phyloP scores from a whole-genome alignment of 1,140 invertebrate species.

The Meteorus sp. region DNA sequence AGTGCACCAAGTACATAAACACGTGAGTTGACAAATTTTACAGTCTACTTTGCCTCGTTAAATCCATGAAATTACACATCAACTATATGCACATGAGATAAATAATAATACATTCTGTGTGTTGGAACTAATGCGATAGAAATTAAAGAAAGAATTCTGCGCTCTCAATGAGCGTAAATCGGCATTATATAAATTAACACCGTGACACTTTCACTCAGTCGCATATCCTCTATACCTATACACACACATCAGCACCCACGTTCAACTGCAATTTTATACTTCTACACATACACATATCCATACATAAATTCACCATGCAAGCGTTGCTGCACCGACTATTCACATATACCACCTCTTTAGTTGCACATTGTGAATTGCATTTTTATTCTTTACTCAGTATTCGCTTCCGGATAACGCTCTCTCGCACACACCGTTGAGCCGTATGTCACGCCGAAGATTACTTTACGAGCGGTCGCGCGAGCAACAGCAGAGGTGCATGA shows the following conservation, averaged over 20 bases:
- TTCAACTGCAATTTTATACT: not conserved
- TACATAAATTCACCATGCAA: too few species aligned
- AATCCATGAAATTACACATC: too few species aligned
- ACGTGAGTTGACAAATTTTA: too few species aligned
- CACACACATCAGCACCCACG: not conserved
- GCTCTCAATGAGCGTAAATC: conserved; percentile 44
- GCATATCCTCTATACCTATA: conserved; percentile 1
- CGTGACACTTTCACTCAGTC: conserved; percentile 11
- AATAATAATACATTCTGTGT: too few species aligned
- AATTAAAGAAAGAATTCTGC: conserved; percentile 3
- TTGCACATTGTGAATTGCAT: not conserved
- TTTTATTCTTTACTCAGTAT: not conserved
- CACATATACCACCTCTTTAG: too few species aligned
- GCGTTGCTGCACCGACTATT: too few species aligned
- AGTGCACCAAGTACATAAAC: too few species aligned
- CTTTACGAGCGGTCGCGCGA: conserved; percentile 12
- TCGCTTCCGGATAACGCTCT: not conserved
- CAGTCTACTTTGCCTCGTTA: too few species aligned
- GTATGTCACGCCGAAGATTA: conserved; percentile 14
- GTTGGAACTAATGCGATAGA: not conserved
- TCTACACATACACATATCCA: too few species aligned
- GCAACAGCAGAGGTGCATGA: conserved; percentile 4
- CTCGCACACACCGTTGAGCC: too few species aligned
- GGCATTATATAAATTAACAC: conserved; percentile 50
- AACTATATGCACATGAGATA: too few species aligned